Evolutionary conservation across 2,113 vertebrate genomes (phyloP).

Genomic region (Puntigrus tetrazona): DNA sequence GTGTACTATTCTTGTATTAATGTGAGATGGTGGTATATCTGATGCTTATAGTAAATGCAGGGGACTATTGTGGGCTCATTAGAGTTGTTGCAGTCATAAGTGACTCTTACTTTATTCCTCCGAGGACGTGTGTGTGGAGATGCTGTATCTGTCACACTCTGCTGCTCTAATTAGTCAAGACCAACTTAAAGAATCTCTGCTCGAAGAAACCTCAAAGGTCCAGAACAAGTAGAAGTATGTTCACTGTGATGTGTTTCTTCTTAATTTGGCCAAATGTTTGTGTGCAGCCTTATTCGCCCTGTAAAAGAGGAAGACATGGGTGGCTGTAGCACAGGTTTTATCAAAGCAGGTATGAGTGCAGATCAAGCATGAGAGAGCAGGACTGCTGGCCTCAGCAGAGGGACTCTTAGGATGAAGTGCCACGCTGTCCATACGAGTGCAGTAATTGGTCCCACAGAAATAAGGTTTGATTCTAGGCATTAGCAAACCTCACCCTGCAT

Average conservation of each 20-base stretch:
- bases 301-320: neutral
- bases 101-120: neutral
- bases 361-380: neutral
- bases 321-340: neutral
- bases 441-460: slow-evolving; percentile 23
- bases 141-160: neutral
- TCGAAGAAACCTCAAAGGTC: neutral
- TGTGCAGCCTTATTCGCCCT: neutral
- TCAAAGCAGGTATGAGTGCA: neutral
- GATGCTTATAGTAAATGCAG: neutral
- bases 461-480: neutral
- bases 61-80: slow-evolving; percentile 7
- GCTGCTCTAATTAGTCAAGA: slow-evolving; percentile 13
- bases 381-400: neutral
- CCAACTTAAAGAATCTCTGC: neutral
- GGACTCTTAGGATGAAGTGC: neutral
- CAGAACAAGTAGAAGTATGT: neutral
- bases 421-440: neutral
- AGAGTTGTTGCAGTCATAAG: neutral
- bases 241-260: neutral
- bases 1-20: neutral
- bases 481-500: neutral
- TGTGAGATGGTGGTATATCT: neutral
- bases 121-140: too few species aligned
- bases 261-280: neutral